Evolutionary conservation across 2,113 vertebrate genomes (phyloP), one percentile per base, ranked within the genome.

Genomic region (Thomomys bottae): DNA sequence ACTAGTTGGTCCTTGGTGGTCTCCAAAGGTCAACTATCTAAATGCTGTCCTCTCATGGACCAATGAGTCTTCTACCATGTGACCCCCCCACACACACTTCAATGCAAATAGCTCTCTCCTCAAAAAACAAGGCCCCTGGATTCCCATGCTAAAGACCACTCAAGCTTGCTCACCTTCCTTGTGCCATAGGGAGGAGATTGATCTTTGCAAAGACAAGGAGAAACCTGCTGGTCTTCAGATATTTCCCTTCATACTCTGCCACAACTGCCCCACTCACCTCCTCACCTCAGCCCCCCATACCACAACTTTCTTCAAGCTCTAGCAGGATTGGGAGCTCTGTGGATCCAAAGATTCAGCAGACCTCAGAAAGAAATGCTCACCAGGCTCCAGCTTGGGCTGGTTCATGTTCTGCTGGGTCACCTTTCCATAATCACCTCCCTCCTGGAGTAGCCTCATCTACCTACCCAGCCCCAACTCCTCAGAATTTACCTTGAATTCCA

Each of bases 381-480:
- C 8, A 79, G 36, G 24, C 20, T 32, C 49, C 34, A 40, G 2
- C 28, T 84, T 70, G 20, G 32, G 64, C 57, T 54, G 26, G 26
- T n/a, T 54, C 28, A 0, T 20, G 18, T n/a, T 79, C 61, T 76
- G 57, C 14, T 64, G 20, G 7, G 59, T n/a, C 45, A 49, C 49
- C 30, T 85, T 42, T 30, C 30, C 49, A 54, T n/a, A 17, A 38
- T 34, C n/a, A 34, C 61, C 23, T 42, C 15, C 49, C 11, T 20
- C 0, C 0, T 36, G n/a, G 32, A 18, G 70, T 68, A 21, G 15
- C 20, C 80, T 76, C 1, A 0, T 24, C 10, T 6, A 45, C 57
- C 63, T 85, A 21, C 38, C 26, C 57, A 75, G 81, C 1, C 45
- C 42, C 10, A n/a, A 18, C 14, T 87, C 54, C 91, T 81, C 34